Evolutionary conservation across 2,888 invertebrate genomes (phyloP), one percentile per base, ranked within the genome.

Genomic region (Alsophila aescularia): DNA sequence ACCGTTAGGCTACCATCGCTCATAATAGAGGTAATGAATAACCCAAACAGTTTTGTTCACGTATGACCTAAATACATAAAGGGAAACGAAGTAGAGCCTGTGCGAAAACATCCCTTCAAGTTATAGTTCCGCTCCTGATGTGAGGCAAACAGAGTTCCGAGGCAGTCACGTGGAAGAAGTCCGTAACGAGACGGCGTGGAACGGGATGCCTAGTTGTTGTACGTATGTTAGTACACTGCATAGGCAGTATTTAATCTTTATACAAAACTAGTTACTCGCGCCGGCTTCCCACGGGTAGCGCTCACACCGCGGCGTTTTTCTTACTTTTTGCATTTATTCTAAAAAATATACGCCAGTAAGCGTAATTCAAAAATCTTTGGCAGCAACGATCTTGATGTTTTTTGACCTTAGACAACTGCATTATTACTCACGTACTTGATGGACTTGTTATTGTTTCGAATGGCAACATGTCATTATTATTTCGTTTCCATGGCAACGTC

Each of bases 181-280:
- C 62, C 68, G 73, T 82, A 81, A 81, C 80, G 81, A 81, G 77
- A 73, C 52, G 44, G 5, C 37, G 40, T 29, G 32, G 34, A 41
- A 29, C 41, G 15, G 35, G 16, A 34, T 40, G 40, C 49, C 18
- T 40, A 42, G n/a, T 40, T 14, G 14, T 7, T 15, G 13, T 13
- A 5, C 21, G 14, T 13, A 12, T n/a, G n/a, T n/a, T n/a, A 8
- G 18, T 24, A 36, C 16, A 21, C 18, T 8, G 10, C 10, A 14
- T 35, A 27, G 7, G 31, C 45, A 52, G 52, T 45, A n/a, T 16
- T 9, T 41, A 27, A 41, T 27, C 35, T 50, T 42, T 13, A 39
- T 10, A 9, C 29, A 9, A n/a, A n/a, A 29, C n/a, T 29, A 1
- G 29, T 8, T 27, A 27, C 2, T 8, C 8, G 2, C 18, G 5